Base-by-base conservation (phyloP, 2,888 invertebrate genomes). In the Lasioglossum oenotherae region DNA sequence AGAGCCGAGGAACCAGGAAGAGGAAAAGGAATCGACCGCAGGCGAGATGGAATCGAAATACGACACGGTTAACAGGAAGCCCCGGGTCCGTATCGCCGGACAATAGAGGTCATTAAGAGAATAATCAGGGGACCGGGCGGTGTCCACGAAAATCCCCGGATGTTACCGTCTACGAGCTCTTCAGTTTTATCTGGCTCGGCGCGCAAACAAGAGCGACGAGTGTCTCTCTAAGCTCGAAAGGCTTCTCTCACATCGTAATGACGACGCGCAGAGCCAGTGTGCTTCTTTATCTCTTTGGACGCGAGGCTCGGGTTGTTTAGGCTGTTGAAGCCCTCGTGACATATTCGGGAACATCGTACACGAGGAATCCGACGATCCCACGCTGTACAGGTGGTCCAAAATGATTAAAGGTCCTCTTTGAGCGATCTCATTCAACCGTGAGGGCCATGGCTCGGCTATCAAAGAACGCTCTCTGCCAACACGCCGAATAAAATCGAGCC, bases 361-460 rank as follows among this genome's bases (percentile, higher is more conserved):
- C 81, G 83, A 81, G 41, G 71, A 41, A 74, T 85, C 78, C 81
- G 83, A 85, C 85, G 83, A 81, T 91, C 92, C 90, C 91, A 92
- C 91, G 90, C 91, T 80, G 78, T 78, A 90, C 92, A 93, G 93
- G 92, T 92, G 93, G 92, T 90, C 92, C 75, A 41, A 31, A 35
- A n/a, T 77, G 80, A 82, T 88, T 69, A 77, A 69, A 83, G 79
- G 79, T 84, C 81, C 86, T 78, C 86, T 53, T 78, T 60, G 8
- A 75, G 35, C 72, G 64, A 71, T 73, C 76, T 38, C 83, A 23
- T 78, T 78, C 71, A 14, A 35, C 74, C 19, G 0, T 6, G 41
- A 49, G 10, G 12, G 8, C 41, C 23, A n/a, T 41, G 38, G 38
- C 69, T 38, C 67, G 67, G 14, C 67, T 67, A 38, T 69, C 69